Base-by-base conservation (phyloP, 2,888 invertebrate genomes). In the Thumatha senex region DNA sequence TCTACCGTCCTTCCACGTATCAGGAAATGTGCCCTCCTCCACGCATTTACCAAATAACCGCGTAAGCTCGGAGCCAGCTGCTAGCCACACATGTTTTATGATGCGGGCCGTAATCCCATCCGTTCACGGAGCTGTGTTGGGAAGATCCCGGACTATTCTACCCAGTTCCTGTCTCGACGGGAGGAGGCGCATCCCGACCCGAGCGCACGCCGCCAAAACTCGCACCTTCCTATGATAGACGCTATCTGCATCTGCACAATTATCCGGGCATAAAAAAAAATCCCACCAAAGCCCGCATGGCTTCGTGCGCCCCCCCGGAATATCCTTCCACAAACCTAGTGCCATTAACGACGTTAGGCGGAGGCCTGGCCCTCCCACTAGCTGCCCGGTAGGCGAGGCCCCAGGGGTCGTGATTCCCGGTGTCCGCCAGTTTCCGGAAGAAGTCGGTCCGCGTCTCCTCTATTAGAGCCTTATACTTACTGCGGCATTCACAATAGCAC, bases 351-450 rank as follows among this genome's bases (percentile, higher is more conserved):
- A 72, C 51, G 29, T 61, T 64, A 0, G 29, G 5, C 2, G 64
- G 64, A 0, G 66, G 59, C 8, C 63, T 57, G 0, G 39, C n/a
- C 0, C 63, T 43, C 7, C 67, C 67, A n/a, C 47, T 46, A 0
- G 70, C 64, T 0, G 40, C 60, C 0, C 67, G 42, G 2, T 70
- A 69, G 0, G 70, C 71, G 1, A 63, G 10, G 7, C 58, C 58
- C 58, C 61, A 61, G 0, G 56, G 58, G 34, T 61, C 55, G 0
- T 30, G 13, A 13, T 48, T 48, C 0, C 48, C 43, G 0, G 43
- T 38, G 43, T 38, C 39, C 1, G 48, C 48, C 0, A 48, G 11
- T 7, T 43, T 12, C 0, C 14, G 29, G 24, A 34, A 34, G 18
- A 18, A 18, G 12, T 8, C 15, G 10, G 14, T 14, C 9, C 14